Evolutionary conservation across 2,113 vertebrate genomes (phyloP).

Genomic region (Rhipidura dahli): DNA sequence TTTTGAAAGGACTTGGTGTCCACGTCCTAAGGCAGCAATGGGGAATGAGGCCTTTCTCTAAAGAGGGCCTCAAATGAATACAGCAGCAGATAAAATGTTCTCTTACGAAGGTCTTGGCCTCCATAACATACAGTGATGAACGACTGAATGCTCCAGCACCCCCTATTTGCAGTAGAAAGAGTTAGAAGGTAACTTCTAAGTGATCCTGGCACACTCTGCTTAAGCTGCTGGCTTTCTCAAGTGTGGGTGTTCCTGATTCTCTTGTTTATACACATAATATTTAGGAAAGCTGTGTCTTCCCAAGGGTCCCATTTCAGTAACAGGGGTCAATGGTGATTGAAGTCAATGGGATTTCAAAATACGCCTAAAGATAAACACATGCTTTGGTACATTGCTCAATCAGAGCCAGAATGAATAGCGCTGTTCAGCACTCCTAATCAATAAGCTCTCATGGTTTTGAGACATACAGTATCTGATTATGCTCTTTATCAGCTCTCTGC

Average conservation of each 20-base stretch:
- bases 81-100: not conserved
- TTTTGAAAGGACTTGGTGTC: not conserved
- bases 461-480: not conserved
- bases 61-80: not conserved
- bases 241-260: conserved; percentile 40
- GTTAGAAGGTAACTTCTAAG: not conserved
- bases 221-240: not conserved
- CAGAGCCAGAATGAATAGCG: not conserved
- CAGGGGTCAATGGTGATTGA: conserved; percentile 44
- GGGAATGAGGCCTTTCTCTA: not conserved
- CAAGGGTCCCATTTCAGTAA: conserved; percentile 47
- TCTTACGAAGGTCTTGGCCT: not conserved
- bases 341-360: conserved; percentile 50
- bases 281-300: conserved; percentile 57
- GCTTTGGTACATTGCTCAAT: not conserved
- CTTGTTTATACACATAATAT: conserved; percentile 56
- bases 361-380: conserved; percentile 52
- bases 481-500: not conserved
- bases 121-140: not conserved
- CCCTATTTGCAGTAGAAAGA: not conserved
- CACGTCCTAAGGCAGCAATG: not conserved
- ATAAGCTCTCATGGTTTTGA: not conserved
- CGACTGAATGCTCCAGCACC: not conserved
- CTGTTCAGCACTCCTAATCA: not conserved
- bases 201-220: not conserved